These are phyloP conservation scores for Zosterops borbonicus DNA, from an alignment of 2,113 vertebrate genomes.

Conservation along the genomic window DNA sequence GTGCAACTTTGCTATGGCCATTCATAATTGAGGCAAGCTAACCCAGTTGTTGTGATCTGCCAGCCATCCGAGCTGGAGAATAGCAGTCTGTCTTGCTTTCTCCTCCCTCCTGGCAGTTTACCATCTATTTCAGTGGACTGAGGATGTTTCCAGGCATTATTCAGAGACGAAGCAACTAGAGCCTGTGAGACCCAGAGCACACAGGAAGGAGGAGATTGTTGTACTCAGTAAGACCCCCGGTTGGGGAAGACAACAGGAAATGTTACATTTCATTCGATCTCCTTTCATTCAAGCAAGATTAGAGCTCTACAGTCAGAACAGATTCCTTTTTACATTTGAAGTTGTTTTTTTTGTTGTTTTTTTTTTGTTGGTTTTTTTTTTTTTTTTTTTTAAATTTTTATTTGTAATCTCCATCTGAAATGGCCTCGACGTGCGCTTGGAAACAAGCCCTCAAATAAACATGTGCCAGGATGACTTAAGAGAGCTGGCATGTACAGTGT, in stretches of 20 bases:
- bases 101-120: background rate
- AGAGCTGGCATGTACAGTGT: background rate
- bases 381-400: background rate
- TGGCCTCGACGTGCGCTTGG: background rate
- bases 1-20: background rate
- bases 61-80: background rate
- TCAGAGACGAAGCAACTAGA: background rate
- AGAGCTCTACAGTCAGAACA: background rate
- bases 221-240: background rate
- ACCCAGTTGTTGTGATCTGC: background rate
- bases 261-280: background rate
- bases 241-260: background rate
- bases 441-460: background rate
- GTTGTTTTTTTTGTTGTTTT: background rate
- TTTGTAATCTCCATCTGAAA: background rate
- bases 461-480: background rate
- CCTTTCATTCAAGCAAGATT: background rate
- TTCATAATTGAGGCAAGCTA: background rate
- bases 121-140: background rate
- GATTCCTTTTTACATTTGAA: background rate
- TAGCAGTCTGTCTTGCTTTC: background rate
- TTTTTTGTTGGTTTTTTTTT: no score
- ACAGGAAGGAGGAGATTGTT: background rate
- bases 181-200: rapidly evolving
- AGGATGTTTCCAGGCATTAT: background rate